phyloP scores from a whole-genome alignment of 1,140 invertebrate genomes.

The Notospermus geniculatus region DNA sequence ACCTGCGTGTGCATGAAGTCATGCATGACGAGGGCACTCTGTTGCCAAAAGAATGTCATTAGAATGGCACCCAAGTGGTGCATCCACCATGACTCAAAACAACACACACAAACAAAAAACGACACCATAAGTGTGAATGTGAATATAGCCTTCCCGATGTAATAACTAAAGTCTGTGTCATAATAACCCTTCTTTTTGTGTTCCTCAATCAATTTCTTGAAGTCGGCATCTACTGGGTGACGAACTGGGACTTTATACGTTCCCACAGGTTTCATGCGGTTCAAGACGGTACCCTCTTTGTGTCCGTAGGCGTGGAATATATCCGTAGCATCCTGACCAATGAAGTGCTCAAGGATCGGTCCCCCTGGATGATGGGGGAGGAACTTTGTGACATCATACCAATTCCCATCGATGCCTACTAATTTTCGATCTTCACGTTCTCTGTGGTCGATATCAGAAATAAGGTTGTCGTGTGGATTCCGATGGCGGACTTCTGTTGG shows the following conservation, averaged over 20 bases:
- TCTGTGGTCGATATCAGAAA: neutral
- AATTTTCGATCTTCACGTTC: constrained; percentile 9
- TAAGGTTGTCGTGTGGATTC: neutral
- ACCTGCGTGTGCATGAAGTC: constrained; percentile 18
- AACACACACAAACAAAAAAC: neutral
- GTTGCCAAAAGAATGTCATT: constrained; percentile 20
- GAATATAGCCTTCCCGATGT: constrained; percentile 14
- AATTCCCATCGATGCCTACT: constrained; percentile 17
- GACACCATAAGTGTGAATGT: constrained; percentile 5
- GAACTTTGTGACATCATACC: constrained; percentile 23
- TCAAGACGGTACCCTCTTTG: constrained; percentile 10
- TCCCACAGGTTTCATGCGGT: constrained; percentile 16
- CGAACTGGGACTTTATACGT: constrained; percentile 13
- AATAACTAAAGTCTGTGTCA: constrained; percentile 15
- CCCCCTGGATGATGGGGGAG: constrained; percentile 16
- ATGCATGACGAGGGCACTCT: constrained; percentile 22
- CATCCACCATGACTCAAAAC: constrained; percentile 7
- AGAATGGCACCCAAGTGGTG: constrained; percentile 14
- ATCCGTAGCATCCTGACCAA: constrained; percentile 11
- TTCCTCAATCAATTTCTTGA: constrained; percentile 10
- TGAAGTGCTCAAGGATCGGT: constrained; percentile 17
- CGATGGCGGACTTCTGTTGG: too few relatives aligned
- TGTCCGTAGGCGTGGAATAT: constrained; percentile 17
- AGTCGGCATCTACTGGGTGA: constrained; percentile 15
- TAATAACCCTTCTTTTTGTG: constrained; percentile 16